phyloP scores from a whole-genome alignment of 2,797 vertebrate genomes.

The Etheostoma perlongum region DNA sequence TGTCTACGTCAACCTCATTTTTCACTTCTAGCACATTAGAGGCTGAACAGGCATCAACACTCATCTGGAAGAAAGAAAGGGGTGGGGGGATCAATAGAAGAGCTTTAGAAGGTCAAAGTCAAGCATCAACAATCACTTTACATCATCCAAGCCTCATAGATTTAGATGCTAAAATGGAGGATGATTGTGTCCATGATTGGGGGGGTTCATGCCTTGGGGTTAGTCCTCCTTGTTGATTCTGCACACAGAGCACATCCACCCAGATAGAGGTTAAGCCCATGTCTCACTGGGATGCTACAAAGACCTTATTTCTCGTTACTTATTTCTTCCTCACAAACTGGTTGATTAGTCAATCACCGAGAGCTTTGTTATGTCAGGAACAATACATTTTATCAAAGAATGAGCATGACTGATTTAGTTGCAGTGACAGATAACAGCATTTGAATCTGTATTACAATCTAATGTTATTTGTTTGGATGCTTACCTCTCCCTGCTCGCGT shows the following conservation, averaged over 20 bases:
- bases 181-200: slow-evolving; percentile 66
- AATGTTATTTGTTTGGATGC: slow-evolving; percentile 73
- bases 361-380: slow-evolving; percentile 42
- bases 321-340: slow-evolving; percentile 34
- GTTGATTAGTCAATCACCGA: slow-evolving; percentile 64
- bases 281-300: slow-evolving; percentile 53
- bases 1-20: slow-evolving; percentile 78
- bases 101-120: slow-evolving; percentile 80
- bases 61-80: slow-evolving; percentile 55
- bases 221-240: slow-evolving; percentile 37
- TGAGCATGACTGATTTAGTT: slow-evolving; percentile 28
- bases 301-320: slow-evolving; percentile 57
- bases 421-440: slow-evolving; percentile 46
- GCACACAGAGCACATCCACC: slow-evolving; percentile 55
- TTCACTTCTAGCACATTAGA: slow-evolving; percentile 70
- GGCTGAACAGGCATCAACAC: slow-evolving; percentile 65
- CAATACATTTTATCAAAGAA: slow-evolving; percentile 44
- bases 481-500: slow-evolving; percentile 45
- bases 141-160: slow-evolving; percentile 58
- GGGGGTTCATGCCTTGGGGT: slow-evolving; percentile 30
- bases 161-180: slow-evolving; percentile 64
- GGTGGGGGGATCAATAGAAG: slow-evolving; percentile 73
- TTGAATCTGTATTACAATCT: slow-evolving; percentile 65
- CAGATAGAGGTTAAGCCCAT: slow-evolving; percentile 61
- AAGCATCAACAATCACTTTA: slow-evolving; percentile 77